Evolutionary conservation across 2,113 vertebrate species (phyloP), one percentile per base, ranked within the genome.

Genomic region (Ochotona curzoniae): DNA sequence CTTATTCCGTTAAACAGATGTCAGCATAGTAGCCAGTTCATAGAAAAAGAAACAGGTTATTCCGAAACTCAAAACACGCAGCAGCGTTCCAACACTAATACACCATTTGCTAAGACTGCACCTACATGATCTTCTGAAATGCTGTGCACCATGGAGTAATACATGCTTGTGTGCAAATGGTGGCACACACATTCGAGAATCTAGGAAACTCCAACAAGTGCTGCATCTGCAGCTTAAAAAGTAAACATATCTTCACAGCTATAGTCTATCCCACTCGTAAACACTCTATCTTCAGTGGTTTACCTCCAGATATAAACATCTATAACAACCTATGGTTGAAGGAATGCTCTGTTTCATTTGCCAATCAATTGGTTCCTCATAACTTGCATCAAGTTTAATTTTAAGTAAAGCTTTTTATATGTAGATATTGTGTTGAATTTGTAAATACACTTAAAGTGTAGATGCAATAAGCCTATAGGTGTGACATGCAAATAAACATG

Each of bases 321-420:
- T 98, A 97, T 97, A 96, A 96, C 98, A 98, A 97, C 98, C 98
- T 98, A 98, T 98, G 98, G 97, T 98, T 98, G 98, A 97, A 98
- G 97, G 98, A 98, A 98, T 98, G 98, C 98, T 98, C 98, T 97
- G 98, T 98, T 99, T 98, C 98, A 98, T 98, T 98, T 98, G 98
- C 98, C 98, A 98, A 98, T 99, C 98, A 98, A 99, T 98, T 99
- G 96, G 98, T 99, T 99, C 98, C 98, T 99, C 98, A 99, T 99
- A 99, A 99, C 99, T 99, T 99, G 99, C 99, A 99, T 99, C 99
- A 99, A 99, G 99, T 99, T 99, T 99, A 98, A 98, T 98, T 98
- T 99, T 98, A 96, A 98, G 97, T 98, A 98, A 97, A 98, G 98
- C 98, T 99, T 98, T 98, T 98, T 98, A 98, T 98, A 97, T 99